These are phyloP conservation scores for Pantelozetes paolii DNA, from an alignment of 2,888 invertebrate genomes.

Conservation along the genomic window DNA sequence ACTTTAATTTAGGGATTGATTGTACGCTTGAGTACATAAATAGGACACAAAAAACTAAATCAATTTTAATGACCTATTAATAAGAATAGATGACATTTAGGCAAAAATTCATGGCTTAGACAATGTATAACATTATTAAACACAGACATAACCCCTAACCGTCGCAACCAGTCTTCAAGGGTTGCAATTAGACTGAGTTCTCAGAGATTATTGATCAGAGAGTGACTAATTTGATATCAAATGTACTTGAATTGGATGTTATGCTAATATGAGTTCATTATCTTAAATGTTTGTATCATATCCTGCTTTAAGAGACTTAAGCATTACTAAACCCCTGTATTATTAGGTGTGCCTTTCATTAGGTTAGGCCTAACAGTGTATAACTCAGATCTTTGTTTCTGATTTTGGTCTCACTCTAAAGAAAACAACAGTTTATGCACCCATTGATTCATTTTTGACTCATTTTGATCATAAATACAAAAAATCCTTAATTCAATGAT, in stretches of 20 bases:
- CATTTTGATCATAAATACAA: background rate
- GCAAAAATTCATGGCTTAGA: background rate
- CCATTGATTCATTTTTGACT: background rate
- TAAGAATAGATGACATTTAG: slow-evolving; percentile 18
- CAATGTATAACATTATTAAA: background rate
- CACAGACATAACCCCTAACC: background rate
- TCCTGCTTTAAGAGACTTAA: slow-evolving; percentile 17
- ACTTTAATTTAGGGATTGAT: background rate
- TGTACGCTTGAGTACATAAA: background rate
- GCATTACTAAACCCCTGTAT: background rate
- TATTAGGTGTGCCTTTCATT: slow-evolving; percentile 13
- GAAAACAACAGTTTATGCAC: slow-evolving; percentile 9
- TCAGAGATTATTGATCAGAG: background rate
- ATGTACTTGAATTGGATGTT: background rate
- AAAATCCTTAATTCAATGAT: background rate
- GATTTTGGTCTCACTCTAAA: background rate
- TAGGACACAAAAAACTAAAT: slow-evolving; percentile 12
- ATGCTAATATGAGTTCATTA: background rate
- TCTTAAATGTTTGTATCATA: slow-evolving; percentile 10
- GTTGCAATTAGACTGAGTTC: background rate
- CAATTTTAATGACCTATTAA: slow-evolving; percentile 36
- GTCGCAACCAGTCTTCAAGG: background rate
- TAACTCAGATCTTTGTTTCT: background rate
- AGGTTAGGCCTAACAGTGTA: background rate
- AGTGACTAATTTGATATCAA: background rate